Evolutionary conservation across 2,113 vertebrate species (phyloP).

Genomic region (Ctenodactylus gundi): DNA sequence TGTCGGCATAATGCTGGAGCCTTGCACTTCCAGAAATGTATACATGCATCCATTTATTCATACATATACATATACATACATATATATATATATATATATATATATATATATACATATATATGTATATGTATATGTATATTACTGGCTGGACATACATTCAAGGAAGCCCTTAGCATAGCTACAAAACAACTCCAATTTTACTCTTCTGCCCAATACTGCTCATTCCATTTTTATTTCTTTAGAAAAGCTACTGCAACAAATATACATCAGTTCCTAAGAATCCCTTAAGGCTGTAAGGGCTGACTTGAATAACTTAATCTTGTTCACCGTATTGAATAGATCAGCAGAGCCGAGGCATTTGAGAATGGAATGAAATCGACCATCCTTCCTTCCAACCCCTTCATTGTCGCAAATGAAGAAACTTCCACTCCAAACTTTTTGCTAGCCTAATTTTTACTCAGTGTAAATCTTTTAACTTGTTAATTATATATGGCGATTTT

Average conservation of each 20-base stretch:
- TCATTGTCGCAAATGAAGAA: not conserved
- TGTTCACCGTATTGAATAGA: not conserved
- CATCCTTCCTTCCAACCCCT: not conserved
- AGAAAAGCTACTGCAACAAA: not conserved
- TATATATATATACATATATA: too few relatives aligned
- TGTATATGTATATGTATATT: too few relatives aligned
- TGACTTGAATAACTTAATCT: not conserved
- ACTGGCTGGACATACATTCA: not conserved
- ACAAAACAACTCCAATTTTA: not conserved
- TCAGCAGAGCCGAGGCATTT: not conserved
- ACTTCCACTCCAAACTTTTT: not conserved
- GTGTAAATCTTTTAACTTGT: not conserved
- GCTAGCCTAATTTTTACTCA: not conserved
- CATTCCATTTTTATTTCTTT: slow-evolving; percentile 33
- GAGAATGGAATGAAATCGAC: not conserved
- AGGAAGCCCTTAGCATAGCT: not conserved
- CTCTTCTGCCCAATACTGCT: not conserved
- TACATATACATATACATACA: too few relatives aligned
- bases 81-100: too few relatives aligned
- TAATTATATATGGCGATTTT: not conserved
- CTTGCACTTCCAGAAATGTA: not conserved
- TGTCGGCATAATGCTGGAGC: not conserved
- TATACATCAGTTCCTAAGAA: too few relatives aligned
- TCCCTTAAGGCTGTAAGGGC: not conserved
- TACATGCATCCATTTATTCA: not conserved